Evolutionary conservation across 2,888 invertebrate species (phyloP).

Genomic region (Uloborus plumipes): DNA sequence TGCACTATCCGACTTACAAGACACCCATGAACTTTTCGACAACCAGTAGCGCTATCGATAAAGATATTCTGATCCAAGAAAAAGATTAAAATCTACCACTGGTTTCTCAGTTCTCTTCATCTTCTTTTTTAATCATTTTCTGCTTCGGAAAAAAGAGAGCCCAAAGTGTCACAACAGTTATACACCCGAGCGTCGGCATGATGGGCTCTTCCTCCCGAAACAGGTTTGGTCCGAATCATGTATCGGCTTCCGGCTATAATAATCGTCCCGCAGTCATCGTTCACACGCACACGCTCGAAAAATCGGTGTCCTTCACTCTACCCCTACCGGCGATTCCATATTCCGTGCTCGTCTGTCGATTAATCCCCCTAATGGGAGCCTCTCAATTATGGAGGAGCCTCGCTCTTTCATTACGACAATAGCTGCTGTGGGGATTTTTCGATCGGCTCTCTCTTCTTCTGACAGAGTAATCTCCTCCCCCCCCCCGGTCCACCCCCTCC

Average conservation of each 20-base stretch:
- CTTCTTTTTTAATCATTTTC: no score
- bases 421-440: constrained; percentile 22
- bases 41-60: no score
- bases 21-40: no score
- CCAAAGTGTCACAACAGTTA: no score
- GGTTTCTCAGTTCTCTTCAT: no score
- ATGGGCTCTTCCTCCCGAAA: no score
- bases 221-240: background rate
- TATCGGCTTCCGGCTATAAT: constrained; percentile 8
- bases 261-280: constrained; percentile 14
- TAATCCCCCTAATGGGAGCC: constrained; percentile 55
- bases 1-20: no score
- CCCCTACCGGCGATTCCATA: constrained; percentile 16
- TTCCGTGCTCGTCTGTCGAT: constrained; percentile 45
- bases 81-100: no score
- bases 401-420: constrained; percentile 61
- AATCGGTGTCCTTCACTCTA: constrained; percentile 7
- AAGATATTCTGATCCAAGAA: no score
- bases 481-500: no score
- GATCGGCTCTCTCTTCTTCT: background rate
- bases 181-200: no score
- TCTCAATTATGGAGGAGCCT: constrained; percentile 56
- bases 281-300: constrained; percentile 44
- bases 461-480: background rate
- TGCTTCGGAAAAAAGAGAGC: no score